Conservation (phyloP, 2,113 vertebrate species). For the Sphaerodactylus townsendi region DNA sequence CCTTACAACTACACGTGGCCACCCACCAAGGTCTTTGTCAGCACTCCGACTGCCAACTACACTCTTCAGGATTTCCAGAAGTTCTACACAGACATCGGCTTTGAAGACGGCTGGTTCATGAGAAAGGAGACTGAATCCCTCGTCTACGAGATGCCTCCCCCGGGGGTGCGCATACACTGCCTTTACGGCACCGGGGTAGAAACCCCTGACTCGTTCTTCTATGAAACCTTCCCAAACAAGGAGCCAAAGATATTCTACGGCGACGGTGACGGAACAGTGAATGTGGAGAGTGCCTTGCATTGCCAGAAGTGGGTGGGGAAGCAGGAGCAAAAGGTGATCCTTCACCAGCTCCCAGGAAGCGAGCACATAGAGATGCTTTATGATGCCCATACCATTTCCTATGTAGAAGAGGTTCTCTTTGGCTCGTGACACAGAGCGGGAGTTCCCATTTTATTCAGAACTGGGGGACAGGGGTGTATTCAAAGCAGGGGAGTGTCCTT, state of each 20-base stretch:
- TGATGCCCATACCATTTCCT: slow-evolving; percentile 84
- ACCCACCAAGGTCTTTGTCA: slow-evolving; percentile 83
- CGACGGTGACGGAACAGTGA: slow-evolving; percentile 93
- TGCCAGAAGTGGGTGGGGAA: slow-evolving; percentile 81
- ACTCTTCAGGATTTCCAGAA: slow-evolving; percentile 83
- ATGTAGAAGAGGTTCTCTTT: slow-evolving; percentile 87
- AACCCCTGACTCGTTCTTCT: slow-evolving; percentile 84
- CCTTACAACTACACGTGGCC: slow-evolving; percentile 91
- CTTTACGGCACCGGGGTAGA: slow-evolving; percentile 86
- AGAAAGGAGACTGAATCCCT: slow-evolving; percentile 86
- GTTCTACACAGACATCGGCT: slow-evolving; percentile 88
- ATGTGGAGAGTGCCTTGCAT: slow-evolving; percentile 84
- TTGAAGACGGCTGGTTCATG: slow-evolving; percentile 92
- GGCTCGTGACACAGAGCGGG: slow-evolving; percentile 63
- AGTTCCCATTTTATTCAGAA: slow-evolving; percentile 31
- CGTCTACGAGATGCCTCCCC: slow-evolving; percentile 75
- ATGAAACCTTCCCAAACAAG: slow-evolving; percentile 86
- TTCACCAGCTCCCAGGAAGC: slow-evolving; percentile 82
- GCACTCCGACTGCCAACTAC: slow-evolving; percentile 88
- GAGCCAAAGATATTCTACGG: slow-evolving; percentile 85
- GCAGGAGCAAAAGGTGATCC: slow-evolving; percentile 80
- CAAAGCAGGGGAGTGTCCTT: slow-evolving; percentile 49
- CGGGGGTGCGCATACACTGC: slow-evolving; percentile 88
- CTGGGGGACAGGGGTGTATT: slow-evolving; percentile 63
- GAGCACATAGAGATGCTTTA: slow-evolving; percentile 93